Conservation (phyloP, 2,797 vertebrate species). For the Myripristis murdjan region DNA sequence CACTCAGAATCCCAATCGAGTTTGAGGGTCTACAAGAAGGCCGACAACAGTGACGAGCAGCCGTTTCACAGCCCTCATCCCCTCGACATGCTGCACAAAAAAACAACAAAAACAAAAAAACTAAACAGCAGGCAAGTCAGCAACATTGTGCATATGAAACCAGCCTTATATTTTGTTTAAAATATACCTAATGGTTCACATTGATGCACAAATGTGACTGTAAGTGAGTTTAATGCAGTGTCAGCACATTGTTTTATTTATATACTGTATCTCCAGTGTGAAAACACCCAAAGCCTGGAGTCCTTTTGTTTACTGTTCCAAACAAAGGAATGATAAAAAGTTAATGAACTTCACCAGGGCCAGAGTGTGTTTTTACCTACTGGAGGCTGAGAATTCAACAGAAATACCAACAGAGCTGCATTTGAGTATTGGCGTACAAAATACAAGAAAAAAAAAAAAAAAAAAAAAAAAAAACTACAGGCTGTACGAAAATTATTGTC, state of each 20-base stretch:
- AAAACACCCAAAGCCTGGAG: background rate
- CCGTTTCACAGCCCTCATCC: constrained; percentile 3
- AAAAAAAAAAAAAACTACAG: too few species aligned
- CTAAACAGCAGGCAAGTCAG: too few species aligned
- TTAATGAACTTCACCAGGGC: background rate
- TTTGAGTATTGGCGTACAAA: constrained; percentile 32
- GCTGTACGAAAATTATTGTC: constrained; percentile 23
- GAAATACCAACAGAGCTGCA: constrained; percentile 16
- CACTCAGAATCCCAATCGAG: background rate
- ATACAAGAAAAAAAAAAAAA: constrained; percentile 10
- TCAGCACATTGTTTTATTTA: background rate
- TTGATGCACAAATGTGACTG: background rate
- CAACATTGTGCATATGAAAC: background rate
- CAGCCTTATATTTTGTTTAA: background rate
- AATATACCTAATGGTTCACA: background rate
- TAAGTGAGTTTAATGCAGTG: background rate
- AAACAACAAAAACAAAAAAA: too few species aligned
- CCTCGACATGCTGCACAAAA: background rate
- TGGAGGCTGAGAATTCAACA: constrained; percentile 15
- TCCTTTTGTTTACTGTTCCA: background rate
- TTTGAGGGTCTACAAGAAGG: constrained; percentile 22
- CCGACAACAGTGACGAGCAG: constrained; percentile 16
- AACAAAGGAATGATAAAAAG: background rate
- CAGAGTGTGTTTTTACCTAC: constrained; percentile 5
- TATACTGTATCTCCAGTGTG: background rate